Base-by-base conservation (phyloP, 2,113 vertebrate species). In the Amphiprion ocellaris region DNA sequence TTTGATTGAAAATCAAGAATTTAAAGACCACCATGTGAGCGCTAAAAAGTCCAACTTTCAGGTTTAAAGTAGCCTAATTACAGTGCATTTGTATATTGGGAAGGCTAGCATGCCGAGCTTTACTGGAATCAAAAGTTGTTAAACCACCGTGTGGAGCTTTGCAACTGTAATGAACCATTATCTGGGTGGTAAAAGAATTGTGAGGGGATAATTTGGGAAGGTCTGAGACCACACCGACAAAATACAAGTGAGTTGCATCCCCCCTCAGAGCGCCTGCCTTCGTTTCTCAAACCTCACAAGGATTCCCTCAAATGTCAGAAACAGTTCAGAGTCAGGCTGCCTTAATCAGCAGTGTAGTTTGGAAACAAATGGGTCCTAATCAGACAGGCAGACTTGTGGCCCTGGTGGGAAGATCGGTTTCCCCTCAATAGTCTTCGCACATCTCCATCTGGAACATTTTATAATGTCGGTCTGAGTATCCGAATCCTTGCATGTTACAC, bases 131-230 rank as follows among this genome's bases (percentile, higher is more conserved):
- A 88, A 81, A 89, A 52, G 75, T 70, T 79, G 87, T 90, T 88
- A 86, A 90, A 90, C 37, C 77, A 70, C 77, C 50, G 61, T 76
- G 84, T 88, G 89, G 74, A 88, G 86, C 75, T 80, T 83, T 76
- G 74, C 77, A 74, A 88, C 79, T 68, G 74, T 75, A 87, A 77
- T 78, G 79, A 79, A 84, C 79, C 90, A 89, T 92, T 91, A 91
- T 87, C 82, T 82, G 77, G 80, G 83, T 77, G 75, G 82, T 94
- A 92, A 87, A 92, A 74, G 46, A 81, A 89, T 80, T 86, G 90
- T 59, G 68, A 86, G 76, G 68, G 88, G 67, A 79, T 89, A 67
- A 88, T 91, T 90, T 84, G 17, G 65, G 65, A 77, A 66, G 50
- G 58, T 77, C 16, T 83, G 62, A 87, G 84, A 81, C 69, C 81